Evolutionary conservation across 2,113 vertebrate species (phyloP), one percentile per base, ranked within the genome.

Genomic region (Phylloscopus whistleri): DNA sequence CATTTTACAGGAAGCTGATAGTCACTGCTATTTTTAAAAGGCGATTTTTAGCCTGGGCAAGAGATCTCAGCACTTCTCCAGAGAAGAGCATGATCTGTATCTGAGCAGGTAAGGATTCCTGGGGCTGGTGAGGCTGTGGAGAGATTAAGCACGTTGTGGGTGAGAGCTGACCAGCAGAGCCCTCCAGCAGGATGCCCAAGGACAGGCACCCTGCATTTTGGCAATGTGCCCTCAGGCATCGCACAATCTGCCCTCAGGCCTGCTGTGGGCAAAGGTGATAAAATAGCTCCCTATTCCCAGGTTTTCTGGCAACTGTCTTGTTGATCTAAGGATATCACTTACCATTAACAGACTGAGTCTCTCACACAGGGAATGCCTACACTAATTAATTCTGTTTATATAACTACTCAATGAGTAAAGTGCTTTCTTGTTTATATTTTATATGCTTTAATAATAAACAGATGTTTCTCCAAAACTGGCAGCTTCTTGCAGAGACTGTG

Each of bases 331-430:
- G 43, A 44, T 39, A 41, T 67, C 35, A 43, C 43, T 83, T 55
- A 30, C 35, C 23, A 60, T 28, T 41, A 64, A 27, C 44, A 82
- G 22, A 33, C 30, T 3, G 14, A 48, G 37, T 64, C 13, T 52
- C 52, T 66, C 55, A 21, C n/a, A 15, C 0, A 48, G 41, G 49
- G 60, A 84, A 6, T 1, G 0, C 18, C 16, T 19, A n/a, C 4
- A 2, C 6, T 37, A 17, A 58, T 82, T 11, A 68, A 22, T 53
- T 78, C 73, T 77, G 55, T 37, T 93, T 81, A 70, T 82, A 30
- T 59, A 75, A 44, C 59, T 4, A 3, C 69, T 79, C 41, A 39
- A 70, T 87, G 77, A 92, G 56, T 64, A 73, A 82, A 89, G 58
- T 49, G 33, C 28, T 89, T 89, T 89, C 33, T 28, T 87, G 27